A percentile compares a stretch with the other conserved stretches of the same genome.
phyloP scores from a whole-genome alignment of 2,113 vertebrate genomes.

The Cyanoramphus novaezelandiae region DNA sequence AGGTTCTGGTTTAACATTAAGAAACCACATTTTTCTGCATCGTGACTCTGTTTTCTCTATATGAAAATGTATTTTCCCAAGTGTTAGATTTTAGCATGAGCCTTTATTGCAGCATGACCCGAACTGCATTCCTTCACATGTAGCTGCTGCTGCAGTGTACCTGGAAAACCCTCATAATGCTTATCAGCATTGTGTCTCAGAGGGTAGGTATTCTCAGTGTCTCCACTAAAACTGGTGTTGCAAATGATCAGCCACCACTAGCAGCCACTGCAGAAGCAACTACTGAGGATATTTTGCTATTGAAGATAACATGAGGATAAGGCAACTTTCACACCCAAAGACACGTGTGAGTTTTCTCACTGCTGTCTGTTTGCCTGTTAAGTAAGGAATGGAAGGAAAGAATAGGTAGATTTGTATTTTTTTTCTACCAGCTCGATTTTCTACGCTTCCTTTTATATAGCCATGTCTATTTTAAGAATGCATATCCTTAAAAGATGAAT shows the following conservation, averaged over 20 bases:
- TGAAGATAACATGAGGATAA: neutral
- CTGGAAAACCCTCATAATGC: neutral
- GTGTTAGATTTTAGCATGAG: neutral
- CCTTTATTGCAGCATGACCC: neutral
- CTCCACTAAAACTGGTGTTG: neutral
- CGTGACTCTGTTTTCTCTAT: neutral
- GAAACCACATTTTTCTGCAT: accelerated
- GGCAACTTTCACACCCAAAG: neutral
- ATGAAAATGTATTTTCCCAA: neutral
- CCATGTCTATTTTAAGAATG: neutral
- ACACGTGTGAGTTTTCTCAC: neutral
- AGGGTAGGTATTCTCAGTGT: neutral
- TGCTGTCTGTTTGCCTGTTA: neutral
- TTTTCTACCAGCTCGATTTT: neutral
- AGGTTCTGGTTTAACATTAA: neutral
- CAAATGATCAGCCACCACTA: neutral
- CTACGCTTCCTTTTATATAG: neutral
- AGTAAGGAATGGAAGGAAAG: neutral
- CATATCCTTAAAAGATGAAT: neutral
- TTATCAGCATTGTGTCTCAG: neutral
- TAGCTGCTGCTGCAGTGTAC: neutral
- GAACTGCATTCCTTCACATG: neutral
- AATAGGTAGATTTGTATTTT: neutral
- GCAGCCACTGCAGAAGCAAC: neutral
- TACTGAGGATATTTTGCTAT: neutral